Evolutionary conservation across 2,888 invertebrate genomes (phyloP).

Genomic region (Cabera pusaria): DNA sequence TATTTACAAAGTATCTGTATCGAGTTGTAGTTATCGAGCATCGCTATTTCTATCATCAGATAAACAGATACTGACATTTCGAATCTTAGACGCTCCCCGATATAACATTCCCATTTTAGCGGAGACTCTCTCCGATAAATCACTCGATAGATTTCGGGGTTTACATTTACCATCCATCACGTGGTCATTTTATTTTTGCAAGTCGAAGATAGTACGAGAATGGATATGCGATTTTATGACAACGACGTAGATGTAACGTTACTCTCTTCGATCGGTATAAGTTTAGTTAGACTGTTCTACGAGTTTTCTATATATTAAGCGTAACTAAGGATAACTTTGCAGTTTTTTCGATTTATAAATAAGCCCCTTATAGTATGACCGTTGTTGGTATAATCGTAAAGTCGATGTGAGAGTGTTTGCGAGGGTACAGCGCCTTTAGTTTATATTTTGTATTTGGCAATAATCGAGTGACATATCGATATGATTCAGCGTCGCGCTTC

Average conservation of each 20-base stretch:
- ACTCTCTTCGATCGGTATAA: slow-evolving; percentile 59
- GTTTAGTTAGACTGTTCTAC: slow-evolving; percentile 64
- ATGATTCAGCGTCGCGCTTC: slow-evolving; percentile 24
- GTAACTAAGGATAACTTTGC: slow-evolving; percentile 66
- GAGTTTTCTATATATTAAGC: slow-evolving; percentile 65
- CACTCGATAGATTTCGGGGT: slow-evolving; percentile 28
- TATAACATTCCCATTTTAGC: slow-evolving; percentile 30
- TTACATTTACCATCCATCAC: slow-evolving; percentile 28
- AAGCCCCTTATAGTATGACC: slow-evolving; percentile 46
- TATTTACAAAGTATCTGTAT: slow-evolving; percentile 18
- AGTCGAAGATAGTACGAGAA: slow-evolving; percentile 43
- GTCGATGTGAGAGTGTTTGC: slow-evolving; percentile 38
- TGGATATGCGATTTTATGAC: slow-evolving; percentile 36
- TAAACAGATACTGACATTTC: slow-evolving; percentile 12
- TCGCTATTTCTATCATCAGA: slow-evolving; percentile 2
- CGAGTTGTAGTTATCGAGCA: slow-evolving; percentile 9
- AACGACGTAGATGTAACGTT: slow-evolving; percentile 51
- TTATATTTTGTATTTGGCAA: slow-evolving; percentile 29
- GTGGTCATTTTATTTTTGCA: slow-evolving; percentile 48
- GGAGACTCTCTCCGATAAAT: slow-evolving; percentile 17
- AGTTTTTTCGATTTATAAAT: slow-evolving; percentile 50
- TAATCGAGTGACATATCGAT: slow-evolving; percentile 38
- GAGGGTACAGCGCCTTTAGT: slow-evolving; percentile 42
- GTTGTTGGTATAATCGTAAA: slow-evolving; percentile 38
- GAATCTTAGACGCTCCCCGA: slow-evolving; percentile 24